Percentiles rank a stretch among this genome's conserved stretches.
phyloP scores from a whole-genome alignment of 2,888 invertebrate species.

The Athrips mouffetella region DNA sequence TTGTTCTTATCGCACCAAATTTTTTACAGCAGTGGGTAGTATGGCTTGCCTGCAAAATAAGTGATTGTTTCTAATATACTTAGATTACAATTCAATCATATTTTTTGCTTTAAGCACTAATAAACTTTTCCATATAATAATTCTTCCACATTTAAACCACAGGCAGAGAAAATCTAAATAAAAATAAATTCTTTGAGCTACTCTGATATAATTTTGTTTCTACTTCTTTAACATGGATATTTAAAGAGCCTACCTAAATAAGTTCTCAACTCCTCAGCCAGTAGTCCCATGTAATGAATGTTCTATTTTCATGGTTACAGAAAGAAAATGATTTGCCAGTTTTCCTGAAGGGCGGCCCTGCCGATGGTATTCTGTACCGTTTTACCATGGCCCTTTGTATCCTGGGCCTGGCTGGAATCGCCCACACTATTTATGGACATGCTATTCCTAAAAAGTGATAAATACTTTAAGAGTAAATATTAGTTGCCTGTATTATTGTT shows the following conservation, averaged over 20 bases:
- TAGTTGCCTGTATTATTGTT: slow-evolving; percentile 50
- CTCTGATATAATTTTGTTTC: too few relatives aligned
- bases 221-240: too few relatives aligned
- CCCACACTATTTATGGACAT: slow-evolving; percentile 56
- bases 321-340: slow-evolving; percentile 78
- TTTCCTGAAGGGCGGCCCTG: slow-evolving; percentile 78
- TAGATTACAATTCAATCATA: too few relatives aligned
- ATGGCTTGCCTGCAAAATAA: too few relatives aligned
- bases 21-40: too few relatives aligned
- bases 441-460: slow-evolving; percentile 61
- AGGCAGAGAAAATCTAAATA: too few relatives aligned
- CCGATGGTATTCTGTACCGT: slow-evolving; percentile 70
- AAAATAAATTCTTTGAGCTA: too few relatives aligned
- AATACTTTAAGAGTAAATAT: slow-evolving; percentile 43
- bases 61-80: too few relatives aligned
- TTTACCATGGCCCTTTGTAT: slow-evolving; percentile 60
- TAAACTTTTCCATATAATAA: too few relatives aligned
- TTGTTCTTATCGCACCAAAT: too few relatives aligned
- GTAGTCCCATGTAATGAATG: neutral
- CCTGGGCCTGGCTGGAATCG: slow-evolving; percentile 54
- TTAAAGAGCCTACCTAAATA: neutral
- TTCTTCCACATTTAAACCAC: too few relatives aligned
- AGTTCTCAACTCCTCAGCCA: neutral
- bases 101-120: too few relatives aligned
- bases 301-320: slow-evolving; percentile 48